These are phyloP conservation scores for Drosophila mimica DNA, from an alignment of 2,888 invertebrate species.

Conservation along the genomic window DNA sequence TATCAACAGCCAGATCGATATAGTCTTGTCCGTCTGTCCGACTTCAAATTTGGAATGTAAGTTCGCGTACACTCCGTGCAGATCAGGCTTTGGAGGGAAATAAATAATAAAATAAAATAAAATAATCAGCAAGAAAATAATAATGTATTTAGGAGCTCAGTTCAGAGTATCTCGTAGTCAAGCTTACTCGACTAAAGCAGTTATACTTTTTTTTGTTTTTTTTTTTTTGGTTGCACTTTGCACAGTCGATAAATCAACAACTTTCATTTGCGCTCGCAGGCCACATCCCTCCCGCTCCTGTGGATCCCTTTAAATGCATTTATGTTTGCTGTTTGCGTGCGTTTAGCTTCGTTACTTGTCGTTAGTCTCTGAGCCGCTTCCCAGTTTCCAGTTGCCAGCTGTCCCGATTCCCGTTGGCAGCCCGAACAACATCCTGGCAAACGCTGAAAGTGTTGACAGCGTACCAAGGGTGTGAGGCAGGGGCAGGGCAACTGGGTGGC, in stretches of 20 bases:
- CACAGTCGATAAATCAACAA: slow-evolving; percentile 61
- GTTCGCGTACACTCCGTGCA: not conserved
- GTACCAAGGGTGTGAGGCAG: not conserved
- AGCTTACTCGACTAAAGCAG: not conserved
- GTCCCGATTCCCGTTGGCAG: slow-evolving; percentile 54
- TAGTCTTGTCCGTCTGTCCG: not conserved
- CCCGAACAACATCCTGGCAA: slow-evolving; percentile 28
- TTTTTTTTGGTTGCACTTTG: slow-evolving; percentile 25
- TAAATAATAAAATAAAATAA: not conserved
- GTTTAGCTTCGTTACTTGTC: slow-evolving; percentile 77
- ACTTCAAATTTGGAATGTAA: not conserved
- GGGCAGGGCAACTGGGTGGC: not conserved
- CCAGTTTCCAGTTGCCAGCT: slow-evolving; percentile 39
- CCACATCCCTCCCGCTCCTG: not conserved
- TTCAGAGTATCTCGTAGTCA: not conserved
- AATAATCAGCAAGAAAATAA: not conserved
- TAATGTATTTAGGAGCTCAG: not conserved
- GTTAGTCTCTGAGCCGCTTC: slow-evolving; percentile 55
- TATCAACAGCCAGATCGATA: not conserved
- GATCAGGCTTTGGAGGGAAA: not conserved
- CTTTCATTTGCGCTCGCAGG: slow-evolving; percentile 48
- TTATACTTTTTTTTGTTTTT: not conserved
- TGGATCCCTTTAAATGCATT: slow-evolving; percentile 53
- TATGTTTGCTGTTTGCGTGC: slow-evolving; percentile 68
- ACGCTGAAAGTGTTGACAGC: slow-evolving; percentile 51